These are phyloP conservation scores for Pachyramphus minor DNA, from an alignment of 2,113 vertebrate species.

Conservation along the genomic window DNA sequence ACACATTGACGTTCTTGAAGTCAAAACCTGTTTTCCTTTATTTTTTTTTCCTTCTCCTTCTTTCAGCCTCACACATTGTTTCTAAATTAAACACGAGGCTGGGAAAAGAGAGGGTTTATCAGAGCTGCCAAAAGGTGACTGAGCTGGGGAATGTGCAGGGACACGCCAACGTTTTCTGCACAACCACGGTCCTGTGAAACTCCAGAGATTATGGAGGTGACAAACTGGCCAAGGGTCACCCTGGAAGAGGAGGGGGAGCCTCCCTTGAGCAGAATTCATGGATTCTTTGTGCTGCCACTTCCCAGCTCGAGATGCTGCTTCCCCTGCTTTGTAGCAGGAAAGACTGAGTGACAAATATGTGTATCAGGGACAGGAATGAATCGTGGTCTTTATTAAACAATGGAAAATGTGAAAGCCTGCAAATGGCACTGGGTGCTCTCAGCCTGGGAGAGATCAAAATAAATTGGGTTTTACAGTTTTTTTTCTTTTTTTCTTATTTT, in stretches of 20 bases:
- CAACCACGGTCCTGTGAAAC: not conserved
- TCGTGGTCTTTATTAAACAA: not conserved
- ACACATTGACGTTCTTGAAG: not conserved
- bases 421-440: too few relatives aligned
- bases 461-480: fast-evolving
- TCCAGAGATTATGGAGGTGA: not conserved
- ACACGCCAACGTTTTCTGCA: not conserved
- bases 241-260: not conserved
- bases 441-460: not conserved
- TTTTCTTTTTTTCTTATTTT: fast-evolving
- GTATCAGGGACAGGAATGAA: not conserved
- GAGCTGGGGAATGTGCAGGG: not conserved
- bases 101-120: not conserved
- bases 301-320: not conserved
- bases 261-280: not conserved
- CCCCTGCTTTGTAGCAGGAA: fast-evolving
- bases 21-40: not conserved
- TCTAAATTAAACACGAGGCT: not conserved
- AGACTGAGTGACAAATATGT: fast-evolving
- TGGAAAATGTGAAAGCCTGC: too few relatives aligned
- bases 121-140: not conserved
- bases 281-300: not conserved
- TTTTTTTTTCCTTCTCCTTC: not conserved
- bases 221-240: not conserved
- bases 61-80: not conserved